These are phyloP conservation scores for Drosophila ohnishii DNA, from an alignment of 1,140 invertebrate species.

Conservation along the genomic window DNA sequence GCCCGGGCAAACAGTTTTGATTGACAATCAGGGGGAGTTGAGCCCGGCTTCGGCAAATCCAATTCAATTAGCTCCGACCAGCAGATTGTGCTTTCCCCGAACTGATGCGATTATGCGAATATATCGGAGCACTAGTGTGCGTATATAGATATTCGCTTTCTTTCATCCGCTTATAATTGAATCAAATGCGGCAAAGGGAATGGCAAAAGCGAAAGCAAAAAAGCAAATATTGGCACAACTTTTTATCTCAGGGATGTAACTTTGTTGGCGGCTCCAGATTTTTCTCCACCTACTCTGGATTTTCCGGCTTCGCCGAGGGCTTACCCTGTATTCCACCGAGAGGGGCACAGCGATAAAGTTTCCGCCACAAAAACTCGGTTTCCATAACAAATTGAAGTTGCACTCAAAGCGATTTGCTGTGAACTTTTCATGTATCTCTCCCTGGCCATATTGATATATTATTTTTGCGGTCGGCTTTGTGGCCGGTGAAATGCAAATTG, in stretches of 20 bases:
- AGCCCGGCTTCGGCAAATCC: slow-evolving; percentile 51
- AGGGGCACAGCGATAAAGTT: slow-evolving; percentile 17
- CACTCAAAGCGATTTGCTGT: slow-evolving; percentile 27
- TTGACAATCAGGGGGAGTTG: slow-evolving; percentile 43
- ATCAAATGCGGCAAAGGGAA: slow-evolving; percentile 62
- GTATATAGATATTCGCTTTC: slow-evolving; percentile 30
- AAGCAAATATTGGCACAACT: slow-evolving; percentile 68
- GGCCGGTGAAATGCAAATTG: slow-evolving; percentile 41
- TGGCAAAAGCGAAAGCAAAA: slow-evolving; percentile 44
- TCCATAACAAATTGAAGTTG: slow-evolving; percentile 39
- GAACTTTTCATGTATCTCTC: slow-evolving; percentile 27
- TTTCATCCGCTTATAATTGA: slow-evolving; percentile 75
- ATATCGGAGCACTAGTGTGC: slow-evolving; percentile 8
- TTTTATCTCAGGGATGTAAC: slow-evolving; percentile 67
- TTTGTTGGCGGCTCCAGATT: slow-evolving; percentile 42
- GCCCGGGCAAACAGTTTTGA: slow-evolving; percentile 26
- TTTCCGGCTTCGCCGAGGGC: slow-evolving; percentile 16
- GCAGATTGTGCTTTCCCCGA: slow-evolving; percentile 18
- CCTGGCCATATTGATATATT: slow-evolving; percentile 24
- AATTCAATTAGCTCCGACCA: slow-evolving; percentile 65
- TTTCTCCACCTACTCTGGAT: slow-evolving; percentile 1
- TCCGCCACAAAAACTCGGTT: slow-evolving; percentile 29
- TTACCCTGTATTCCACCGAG: slow-evolving; percentile 9
- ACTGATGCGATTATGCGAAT: slow-evolving; percentile 44
- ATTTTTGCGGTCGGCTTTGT: slow-evolving; percentile 23